Conservation (phyloP, 1,140 invertebrate genomes). For the Lepidotrigona ventralis region DNA sequence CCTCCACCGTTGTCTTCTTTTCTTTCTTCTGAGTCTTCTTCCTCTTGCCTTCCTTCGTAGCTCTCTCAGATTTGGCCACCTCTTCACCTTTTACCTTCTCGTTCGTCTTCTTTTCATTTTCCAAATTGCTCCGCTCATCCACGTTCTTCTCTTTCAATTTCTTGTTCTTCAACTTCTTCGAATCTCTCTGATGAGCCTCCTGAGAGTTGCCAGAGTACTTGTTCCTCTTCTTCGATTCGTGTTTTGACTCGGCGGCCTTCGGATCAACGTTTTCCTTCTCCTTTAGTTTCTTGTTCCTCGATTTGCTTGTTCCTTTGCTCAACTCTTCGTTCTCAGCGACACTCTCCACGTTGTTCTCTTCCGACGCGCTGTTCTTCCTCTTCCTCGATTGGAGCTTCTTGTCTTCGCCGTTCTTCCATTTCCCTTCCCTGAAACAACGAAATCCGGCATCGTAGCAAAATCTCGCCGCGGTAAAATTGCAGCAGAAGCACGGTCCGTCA, state of each 20-base stretch:
- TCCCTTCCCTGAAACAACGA: slow-evolving; percentile 6
- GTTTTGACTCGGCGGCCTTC: neutral
- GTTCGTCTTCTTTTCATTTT: slow-evolving; percentile 6
- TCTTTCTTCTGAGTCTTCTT: slow-evolving; percentile 35
- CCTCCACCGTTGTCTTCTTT: neutral
- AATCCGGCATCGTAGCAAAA: neutral
- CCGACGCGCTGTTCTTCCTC: slow-evolving; percentile 21
- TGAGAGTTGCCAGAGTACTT: slow-evolving; percentile 1
- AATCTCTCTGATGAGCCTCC: slow-evolving; percentile 14
- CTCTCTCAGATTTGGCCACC: slow-evolving; percentile 4
- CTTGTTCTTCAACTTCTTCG: slow-evolving; percentile 32
- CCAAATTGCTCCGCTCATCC: slow-evolving; percentile 16
- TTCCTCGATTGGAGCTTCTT: slow-evolving; percentile 21
- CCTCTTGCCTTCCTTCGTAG: slow-evolving; percentile 30
- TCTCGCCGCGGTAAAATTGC: neutral
- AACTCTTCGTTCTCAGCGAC: neutral
- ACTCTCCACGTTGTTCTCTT: slow-evolving; percentile 7
- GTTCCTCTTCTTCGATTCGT: slow-evolving; percentile 27
- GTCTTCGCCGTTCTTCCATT: neutral
- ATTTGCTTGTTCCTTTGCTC: neutral
- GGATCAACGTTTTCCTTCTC: slow-evolving; percentile 5
- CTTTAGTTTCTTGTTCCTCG: slow-evolving; percentile 33
- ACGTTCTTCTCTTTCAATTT: slow-evolving; percentile 39
- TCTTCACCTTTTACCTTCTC: slow-evolving; percentile 1
- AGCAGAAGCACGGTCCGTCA: neutral